Conservation (phyloP, 2,888 invertebrate genomes). For the Druceiella hillmani region DNA sequence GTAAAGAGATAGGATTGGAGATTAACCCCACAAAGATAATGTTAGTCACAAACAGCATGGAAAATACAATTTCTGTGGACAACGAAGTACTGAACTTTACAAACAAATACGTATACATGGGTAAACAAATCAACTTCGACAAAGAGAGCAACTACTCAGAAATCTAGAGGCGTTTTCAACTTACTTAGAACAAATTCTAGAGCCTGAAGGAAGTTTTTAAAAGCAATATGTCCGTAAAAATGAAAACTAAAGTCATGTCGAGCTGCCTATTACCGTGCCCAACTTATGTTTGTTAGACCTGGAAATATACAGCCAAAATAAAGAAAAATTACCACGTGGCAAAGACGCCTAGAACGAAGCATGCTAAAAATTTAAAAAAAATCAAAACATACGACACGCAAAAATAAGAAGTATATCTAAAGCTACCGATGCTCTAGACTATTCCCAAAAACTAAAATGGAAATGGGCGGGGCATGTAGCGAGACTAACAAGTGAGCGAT, state of each 20-base stretch:
- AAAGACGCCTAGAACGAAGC: conserved; percentile 8
- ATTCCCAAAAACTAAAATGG: conserved; percentile 3
- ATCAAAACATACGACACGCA: not conserved
- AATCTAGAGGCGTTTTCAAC: too few species aligned
- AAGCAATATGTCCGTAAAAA: too few species aligned
- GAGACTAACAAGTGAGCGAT: not conserved
- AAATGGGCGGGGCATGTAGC: conserved; percentile 2
- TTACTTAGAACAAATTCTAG: too few species aligned
- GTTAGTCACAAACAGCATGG: conserved; percentile 5
- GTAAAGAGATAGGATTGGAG: conserved; percentile 6
- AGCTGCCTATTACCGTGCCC: conserved; percentile 2
- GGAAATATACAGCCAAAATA: conserved; percentile 3
- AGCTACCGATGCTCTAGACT: conserved; percentile 1
- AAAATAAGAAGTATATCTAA: conserved; percentile 4
- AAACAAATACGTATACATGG: conserved; percentile 7
- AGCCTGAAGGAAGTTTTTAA: too few species aligned
- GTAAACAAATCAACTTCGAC: conserved; percentile 8
- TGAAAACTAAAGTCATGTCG: too few species aligned
- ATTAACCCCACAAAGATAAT: conserved; percentile 8
- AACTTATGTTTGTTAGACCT: conserved; percentile 9
- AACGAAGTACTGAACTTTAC: not conserved
- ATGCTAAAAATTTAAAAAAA: conserved; percentile 7
- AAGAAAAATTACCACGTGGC: conserved; percentile 5
- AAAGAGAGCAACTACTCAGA: too few species aligned
- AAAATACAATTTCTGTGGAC: conserved; percentile 1